Conservation (phyloP, 53 echinoderm and acorn worm genomes). For the Henricia sp. region DNA sequence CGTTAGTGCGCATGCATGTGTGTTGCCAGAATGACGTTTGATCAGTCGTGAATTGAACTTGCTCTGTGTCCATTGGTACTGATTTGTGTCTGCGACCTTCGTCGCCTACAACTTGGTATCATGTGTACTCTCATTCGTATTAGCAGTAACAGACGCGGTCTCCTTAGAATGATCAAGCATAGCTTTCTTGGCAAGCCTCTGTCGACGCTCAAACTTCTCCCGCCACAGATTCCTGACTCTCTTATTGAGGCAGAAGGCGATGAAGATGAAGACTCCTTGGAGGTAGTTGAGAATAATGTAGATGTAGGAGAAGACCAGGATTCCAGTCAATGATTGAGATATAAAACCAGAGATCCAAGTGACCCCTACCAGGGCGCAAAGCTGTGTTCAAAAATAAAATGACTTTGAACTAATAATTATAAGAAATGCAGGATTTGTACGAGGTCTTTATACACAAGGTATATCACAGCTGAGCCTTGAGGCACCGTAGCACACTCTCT, state of each 20-base stretch:
- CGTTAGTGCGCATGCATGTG: too few species aligned
- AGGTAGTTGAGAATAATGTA: constrained; percentile 54
- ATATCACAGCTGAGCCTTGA: too few species aligned
- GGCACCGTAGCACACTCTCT: too few species aligned
- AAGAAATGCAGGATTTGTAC: too few species aligned
- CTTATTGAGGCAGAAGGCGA: constrained; percentile 51
- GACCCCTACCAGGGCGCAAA: constrained; percentile 24
- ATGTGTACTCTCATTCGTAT: neutral
- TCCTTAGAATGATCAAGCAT: neutral
- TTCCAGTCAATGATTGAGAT: constrained; percentile 31
- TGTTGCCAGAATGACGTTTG: too few species aligned
- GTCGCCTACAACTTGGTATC: neutral
- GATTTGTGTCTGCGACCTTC: too few species aligned
- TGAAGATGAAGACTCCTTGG: constrained; percentile 58
- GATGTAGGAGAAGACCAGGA: constrained; percentile 44
- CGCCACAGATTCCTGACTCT: constrained; percentile 24
- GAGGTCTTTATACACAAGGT: too few species aligned
- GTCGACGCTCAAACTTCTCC: constrained; percentile 1
- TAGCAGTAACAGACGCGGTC: neutral
- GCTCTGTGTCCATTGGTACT: neutral
- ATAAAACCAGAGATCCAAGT: constrained; percentile 48
- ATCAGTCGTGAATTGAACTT: too few species aligned
- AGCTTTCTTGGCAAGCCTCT: neutral
- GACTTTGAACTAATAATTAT: too few species aligned
- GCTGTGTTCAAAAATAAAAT: too few species aligned